Percentiles rank a stretch among this genome's conserved stretches.
Evolutionary conservation across 2,888 invertebrate species (phyloP).

Genomic region (Schrankia costaestrigalis): DNA sequence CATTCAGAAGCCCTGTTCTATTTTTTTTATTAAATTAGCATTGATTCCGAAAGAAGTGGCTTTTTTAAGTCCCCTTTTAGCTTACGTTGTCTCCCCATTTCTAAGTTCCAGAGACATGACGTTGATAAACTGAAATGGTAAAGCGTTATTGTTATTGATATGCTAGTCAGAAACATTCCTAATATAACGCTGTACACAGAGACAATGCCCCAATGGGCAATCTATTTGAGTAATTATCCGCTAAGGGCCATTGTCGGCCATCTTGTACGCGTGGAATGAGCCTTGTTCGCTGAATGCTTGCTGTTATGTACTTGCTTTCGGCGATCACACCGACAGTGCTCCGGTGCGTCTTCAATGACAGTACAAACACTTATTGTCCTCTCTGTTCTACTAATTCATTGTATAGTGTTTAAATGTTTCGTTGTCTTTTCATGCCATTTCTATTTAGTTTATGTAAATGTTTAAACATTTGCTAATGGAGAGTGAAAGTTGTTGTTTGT

Average conservation of each 20-base stretch:
- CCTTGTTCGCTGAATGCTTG: constrained; percentile 70
- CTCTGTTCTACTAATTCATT: constrained; percentile 40
- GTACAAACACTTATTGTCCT: constrained; percentile 53
- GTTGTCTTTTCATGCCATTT: constrained; percentile 13
- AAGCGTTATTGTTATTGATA: constrained; percentile 35
- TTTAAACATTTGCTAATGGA: no score
- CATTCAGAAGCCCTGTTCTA: constrained; percentile 6
- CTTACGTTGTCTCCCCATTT: no score
- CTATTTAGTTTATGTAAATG: no score
- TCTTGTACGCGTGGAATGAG: constrained; percentile 76
- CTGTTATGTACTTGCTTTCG: constrained; percentile 68
- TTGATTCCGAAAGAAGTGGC: not conserved
- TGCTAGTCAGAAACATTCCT: constrained; percentile 54
- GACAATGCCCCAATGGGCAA: constrained; percentile 79
- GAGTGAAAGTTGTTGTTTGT: no score
- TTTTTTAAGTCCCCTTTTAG: not conserved
- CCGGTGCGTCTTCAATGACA: constrained; percentile 57
- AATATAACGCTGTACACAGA: constrained; percentile 63
- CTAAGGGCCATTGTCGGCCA: constrained; percentile 79
- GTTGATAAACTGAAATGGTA: constrained; percentile 2
- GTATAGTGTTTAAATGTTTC: constrained; percentile 21
- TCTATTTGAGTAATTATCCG: constrained; percentile 80
- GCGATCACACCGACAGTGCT: constrained; percentile 56
- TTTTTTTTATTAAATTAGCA: not conserved
- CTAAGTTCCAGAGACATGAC: no score